These are phyloP conservation scores for Aix galericulata DNA, from an alignment of 2,113 vertebrate genomes.

Conservation along the genomic window DNA sequence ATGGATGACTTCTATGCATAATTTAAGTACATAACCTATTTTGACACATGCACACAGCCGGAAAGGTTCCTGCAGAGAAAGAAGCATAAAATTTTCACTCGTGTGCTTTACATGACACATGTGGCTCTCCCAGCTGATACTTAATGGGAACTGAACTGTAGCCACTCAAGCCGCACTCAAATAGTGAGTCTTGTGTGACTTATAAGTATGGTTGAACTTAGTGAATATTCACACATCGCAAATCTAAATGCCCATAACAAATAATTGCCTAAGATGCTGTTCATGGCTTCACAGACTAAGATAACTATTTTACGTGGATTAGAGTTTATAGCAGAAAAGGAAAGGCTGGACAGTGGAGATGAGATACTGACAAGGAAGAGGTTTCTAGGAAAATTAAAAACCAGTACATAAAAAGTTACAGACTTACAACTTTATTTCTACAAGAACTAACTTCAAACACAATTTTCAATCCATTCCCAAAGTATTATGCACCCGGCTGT, in stretches of 20 bases:
- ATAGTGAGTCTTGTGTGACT: background rate
- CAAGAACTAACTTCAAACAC: background rate
- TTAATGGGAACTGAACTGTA: background rate
- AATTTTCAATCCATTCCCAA: background rate
- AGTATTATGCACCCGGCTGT: background rate
- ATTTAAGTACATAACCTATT: conserved; percentile 48
- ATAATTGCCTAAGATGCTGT: background rate
- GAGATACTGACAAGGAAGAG: background rate
- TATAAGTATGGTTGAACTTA: background rate
- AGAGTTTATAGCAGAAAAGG: background rate
- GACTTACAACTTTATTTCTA: background rate
- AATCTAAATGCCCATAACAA: background rate
- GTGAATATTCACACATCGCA: background rate
- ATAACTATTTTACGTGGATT: background rate
- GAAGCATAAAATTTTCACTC: background rate
- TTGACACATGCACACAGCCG: conserved; percentile 4
- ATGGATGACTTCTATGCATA: conserved; percentile 40
- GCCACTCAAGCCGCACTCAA: background rate
- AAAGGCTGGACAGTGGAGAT: background rate
- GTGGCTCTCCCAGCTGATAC: background rate
- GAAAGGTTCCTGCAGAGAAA: conserved; percentile 16
- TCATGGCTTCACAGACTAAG: background rate
- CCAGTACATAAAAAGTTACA: background rate
- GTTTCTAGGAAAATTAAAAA: background rate
- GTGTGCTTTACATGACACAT: background rate